phyloP scores from a whole-genome alignment of 2,113 vertebrate genomes.

The Muntiacus muntjak region DNA sequence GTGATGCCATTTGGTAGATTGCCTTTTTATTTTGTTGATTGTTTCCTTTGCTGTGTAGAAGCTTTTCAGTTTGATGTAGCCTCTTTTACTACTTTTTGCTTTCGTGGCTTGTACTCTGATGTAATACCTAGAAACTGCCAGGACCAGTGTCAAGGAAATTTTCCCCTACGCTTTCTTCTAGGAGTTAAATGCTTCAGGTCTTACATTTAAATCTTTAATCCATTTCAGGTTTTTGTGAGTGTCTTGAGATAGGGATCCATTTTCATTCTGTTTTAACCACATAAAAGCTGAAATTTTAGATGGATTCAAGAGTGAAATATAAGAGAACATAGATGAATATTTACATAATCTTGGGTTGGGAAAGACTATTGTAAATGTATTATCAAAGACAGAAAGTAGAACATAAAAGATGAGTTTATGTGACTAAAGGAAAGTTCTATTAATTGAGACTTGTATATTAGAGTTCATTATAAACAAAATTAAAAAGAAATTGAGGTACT shows the following conservation, averaged over 20 bases:
- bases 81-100: not conserved
- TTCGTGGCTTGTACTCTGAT: not conserved
- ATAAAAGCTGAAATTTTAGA: not conserved
- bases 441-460: not conserved
- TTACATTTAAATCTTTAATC: not conserved
- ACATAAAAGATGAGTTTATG: not conserved
- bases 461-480: not conserved
- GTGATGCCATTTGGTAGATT: not conserved
- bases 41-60: not conserved
- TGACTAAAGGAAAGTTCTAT: not conserved
- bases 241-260: not conserved
- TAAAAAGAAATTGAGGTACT: not conserved
- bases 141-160: not conserved
- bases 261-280: not conserved
- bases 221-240: not conserved
- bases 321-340: not conserved
- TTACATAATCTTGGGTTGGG: not conserved
- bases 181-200: not conserved
- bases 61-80: not conserved
- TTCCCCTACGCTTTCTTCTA: not conserved
- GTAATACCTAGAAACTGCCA: not conserved
- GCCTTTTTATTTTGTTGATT: not conserved
- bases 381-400: not conserved
- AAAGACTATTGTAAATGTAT: not conserved
- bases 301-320: not conserved